Evolutionary conservation across 2,797 vertebrate species (phyloP), one percentile per base, ranked within the genome.

Genomic region (Pogonophryne albipinna): DNA sequence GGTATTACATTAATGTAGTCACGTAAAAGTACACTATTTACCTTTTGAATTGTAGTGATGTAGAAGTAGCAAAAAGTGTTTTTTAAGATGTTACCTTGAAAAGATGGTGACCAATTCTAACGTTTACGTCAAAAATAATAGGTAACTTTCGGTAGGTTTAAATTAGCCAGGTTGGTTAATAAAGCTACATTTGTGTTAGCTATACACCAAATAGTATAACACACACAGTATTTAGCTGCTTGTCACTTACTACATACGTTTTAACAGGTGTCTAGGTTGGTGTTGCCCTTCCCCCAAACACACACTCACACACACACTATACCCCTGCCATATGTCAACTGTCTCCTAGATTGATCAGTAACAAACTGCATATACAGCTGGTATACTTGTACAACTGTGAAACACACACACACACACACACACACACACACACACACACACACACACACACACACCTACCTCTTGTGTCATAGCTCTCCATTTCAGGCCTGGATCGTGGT

Each of bases 251-350:
- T 86, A 82, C 85, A 92, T 82, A 80, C 38, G 82, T 78, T 86
- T 90, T 91, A 94, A 94, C 94, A 94, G 94, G 94, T 95, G 94
- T 93, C 71, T 60, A 20, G 46, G 79, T 70, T 71, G 60, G 71
- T 78, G 72, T 68, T 73, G 52, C 87, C 84, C 83, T 68, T 78
- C 91, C 91, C 86, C 87, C 87, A 77, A 55, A 84, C 71, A 74
- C 19, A 68, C 73, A 76, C 77, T 64, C 62, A 64, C 67, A 20
- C 64, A 20, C 34, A 49, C 72, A 49, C 45, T 14, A 47, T 4
- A 27, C 34, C 34, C 34, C 34, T 38, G 34, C 34, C 34, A 38
- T 75, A 71, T 85, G 85, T 70, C 71, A 78, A 81, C 87, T 83
- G 83, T 85, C 82, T 79, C 59, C 31, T 77, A 69, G 77, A 89